A percentile compares a stretch with the other conserved stretches of the same genome.
Evolutionary conservation across 2,113 vertebrate genomes (phyloP).

Genomic region (Mesoclemmys tuberculata): DNA sequence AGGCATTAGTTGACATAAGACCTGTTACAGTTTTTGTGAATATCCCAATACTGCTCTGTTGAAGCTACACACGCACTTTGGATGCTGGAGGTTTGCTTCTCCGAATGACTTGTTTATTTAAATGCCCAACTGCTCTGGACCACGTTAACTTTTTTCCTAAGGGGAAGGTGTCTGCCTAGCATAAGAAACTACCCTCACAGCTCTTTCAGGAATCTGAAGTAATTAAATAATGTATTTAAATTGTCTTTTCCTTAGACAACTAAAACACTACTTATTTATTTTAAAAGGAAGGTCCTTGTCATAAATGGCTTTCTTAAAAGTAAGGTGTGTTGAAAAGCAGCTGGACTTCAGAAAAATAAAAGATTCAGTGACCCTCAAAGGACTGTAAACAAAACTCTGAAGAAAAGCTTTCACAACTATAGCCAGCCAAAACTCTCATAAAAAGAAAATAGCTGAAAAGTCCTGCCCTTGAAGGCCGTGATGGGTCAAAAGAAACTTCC

Average conservation of each 20-base stretch:
- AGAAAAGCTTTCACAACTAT: neutral
- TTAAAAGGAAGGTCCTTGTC: neutral
- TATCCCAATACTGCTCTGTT: neutral
- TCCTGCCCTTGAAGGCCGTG: slow-evolving; percentile 60
- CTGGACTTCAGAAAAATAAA: slow-evolving; percentile 57
- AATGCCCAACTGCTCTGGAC: neutral
- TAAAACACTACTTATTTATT: neutral
- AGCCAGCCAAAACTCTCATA: neutral
- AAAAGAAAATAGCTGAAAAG: slow-evolving; percentile 55
- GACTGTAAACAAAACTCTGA: slow-evolving; percentile 29
- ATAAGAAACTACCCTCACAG: slow-evolving; percentile 15
- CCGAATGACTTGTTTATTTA: neutral
- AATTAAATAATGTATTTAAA: slow-evolving; percentile 49
- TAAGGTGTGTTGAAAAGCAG: slow-evolving; percentile 40
- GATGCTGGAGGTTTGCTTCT: neutral
- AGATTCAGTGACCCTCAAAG: slow-evolving; percentile 8
- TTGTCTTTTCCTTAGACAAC: slow-evolving; percentile 46
- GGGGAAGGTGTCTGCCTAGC: slow-evolving; percentile 11
- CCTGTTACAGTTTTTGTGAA: neutral
- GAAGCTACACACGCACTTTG: neutral
- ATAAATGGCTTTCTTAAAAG: slow-evolving; percentile 62
- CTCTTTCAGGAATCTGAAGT: slow-evolving; percentile 56
- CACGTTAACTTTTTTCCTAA: neutral
- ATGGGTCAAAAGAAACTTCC: slow-evolving; percentile 55
- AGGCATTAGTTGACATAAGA: neutral